Conservation (phyloP, 2,888 invertebrate genomes). For the Bombyx huttoni region DNA sequence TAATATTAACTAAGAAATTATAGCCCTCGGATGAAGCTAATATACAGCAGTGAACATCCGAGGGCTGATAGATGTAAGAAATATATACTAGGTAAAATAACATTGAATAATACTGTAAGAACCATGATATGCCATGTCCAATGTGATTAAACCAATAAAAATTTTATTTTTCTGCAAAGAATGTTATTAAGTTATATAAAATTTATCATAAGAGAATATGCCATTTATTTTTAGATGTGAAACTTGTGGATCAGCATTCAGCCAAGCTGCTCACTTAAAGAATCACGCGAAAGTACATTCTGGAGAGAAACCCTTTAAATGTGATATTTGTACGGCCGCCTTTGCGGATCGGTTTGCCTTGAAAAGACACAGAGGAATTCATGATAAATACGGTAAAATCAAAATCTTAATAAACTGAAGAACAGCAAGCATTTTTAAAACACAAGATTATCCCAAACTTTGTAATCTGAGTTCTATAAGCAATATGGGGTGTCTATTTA, state of each 20-base stretch:
- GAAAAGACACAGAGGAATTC: conserved; percentile 88
- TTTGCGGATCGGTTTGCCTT: conserved; percentile 90
- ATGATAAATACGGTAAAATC: conserved; percentile 83
- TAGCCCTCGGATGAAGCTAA: too few species aligned
- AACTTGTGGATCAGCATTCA: conserved; percentile 90
- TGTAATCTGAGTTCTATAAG: too few species aligned
- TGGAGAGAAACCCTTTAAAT: conserved; percentile 86
- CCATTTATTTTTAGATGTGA: conserved; percentile 76
- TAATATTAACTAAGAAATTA: too few species aligned
- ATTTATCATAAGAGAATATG: not conserved
- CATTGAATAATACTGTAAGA: too few species aligned
- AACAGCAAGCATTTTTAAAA: too few species aligned
- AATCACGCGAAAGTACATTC: conserved; percentile 90
- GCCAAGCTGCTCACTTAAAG: conserved; percentile 90
- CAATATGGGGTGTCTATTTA: too few species aligned
- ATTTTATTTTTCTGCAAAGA: not conserved
- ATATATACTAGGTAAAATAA: too few species aligned
- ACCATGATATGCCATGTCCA: too few species aligned
- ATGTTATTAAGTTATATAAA: not conserved
- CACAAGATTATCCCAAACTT: too few species aligned
- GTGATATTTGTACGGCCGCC: conserved; percentile 87
- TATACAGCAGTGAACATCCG: too few species aligned
- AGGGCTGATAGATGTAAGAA: too few species aligned
- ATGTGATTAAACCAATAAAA: too few species aligned
- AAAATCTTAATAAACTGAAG: not conserved